Evolutionary conservation across 2,888 invertebrate genomes (phyloP).

Genomic region (Cerceris ruficornis): DNA sequence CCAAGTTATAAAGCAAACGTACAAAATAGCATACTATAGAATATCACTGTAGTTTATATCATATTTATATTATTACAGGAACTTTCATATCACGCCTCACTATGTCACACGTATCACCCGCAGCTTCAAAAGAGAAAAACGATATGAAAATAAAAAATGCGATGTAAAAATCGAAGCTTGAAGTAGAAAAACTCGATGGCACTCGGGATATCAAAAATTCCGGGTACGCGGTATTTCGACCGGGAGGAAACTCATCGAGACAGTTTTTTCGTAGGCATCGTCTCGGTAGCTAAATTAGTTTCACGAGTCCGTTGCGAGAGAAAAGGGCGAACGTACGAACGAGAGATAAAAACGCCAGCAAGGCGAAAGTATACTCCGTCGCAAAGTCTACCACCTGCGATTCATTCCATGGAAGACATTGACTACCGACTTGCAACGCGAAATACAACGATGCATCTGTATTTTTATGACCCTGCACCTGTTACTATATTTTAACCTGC

Average conservation of each 20-base stretch:
- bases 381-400: constrained; percentile 54
- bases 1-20: no score
- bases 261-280: constrained; percentile 47
- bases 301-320: constrained; percentile 27
- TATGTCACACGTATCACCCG: no score
- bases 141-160: no score
- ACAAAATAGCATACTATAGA: no score
- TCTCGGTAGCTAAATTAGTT: constrained; percentile 57
- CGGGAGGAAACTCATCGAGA: constrained; percentile 31
- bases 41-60: no score
- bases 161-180: neutral
- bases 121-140: no score
- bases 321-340: constrained; percentile 11
- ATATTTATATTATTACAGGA: no score
- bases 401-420: constrained; percentile 52
- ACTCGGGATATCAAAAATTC: constrained; percentile 49
- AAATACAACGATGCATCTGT: neutral
- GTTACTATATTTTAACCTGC: neutral
- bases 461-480: neutral
- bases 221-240: constrained; percentile 43
- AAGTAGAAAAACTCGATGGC: constrained; percentile 32
- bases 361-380: constrained; percentile 27
- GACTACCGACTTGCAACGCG: constrained; percentile 19
- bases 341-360: constrained; percentile 36
- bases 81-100: no score